phyloP scores from a whole-genome alignment of 2,113 vertebrate species.

The Ophthalmolycus amberensis region DNA sequence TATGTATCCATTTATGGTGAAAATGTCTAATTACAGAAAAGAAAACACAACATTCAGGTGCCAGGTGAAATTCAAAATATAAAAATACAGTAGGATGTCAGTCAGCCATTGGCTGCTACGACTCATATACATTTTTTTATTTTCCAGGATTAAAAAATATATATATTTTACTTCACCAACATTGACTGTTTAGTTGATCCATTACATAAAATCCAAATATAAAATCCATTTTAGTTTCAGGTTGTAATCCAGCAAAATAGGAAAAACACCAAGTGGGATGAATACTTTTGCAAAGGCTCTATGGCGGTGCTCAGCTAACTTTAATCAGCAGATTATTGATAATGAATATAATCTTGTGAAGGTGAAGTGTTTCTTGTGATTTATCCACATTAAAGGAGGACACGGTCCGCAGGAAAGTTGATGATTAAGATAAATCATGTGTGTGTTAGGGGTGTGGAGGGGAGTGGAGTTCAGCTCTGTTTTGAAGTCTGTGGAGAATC shows the following conservation, averaged over 20 bases:
- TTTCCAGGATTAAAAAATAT: too few relatives aligned
- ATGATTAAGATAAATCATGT: not conserved
- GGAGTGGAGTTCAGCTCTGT: not conserved
- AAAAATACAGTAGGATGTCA: too few relatives aligned
- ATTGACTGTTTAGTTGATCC: not conserved
- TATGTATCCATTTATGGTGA: too few relatives aligned
- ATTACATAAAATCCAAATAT: not conserved
- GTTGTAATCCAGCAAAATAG: too few relatives aligned
- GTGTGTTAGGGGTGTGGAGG: slow-evolving; percentile 36
- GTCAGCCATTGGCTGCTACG: too few relatives aligned
- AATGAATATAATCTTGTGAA: not conserved
- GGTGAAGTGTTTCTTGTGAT: not conserved
- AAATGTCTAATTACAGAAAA: too few relatives aligned
- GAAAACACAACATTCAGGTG: too few relatives aligned
- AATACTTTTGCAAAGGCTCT: not conserved
- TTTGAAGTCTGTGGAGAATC: slow-evolving; percentile 31
- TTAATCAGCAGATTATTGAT: not conserved
- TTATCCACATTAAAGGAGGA: not conserved
- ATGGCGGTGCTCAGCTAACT: not conserved
- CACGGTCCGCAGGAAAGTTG: not conserved
- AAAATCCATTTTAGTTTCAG: not conserved
- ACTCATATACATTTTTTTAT: too few relatives aligned
- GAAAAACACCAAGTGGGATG: not conserved
- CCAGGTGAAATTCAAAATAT: too few relatives aligned
- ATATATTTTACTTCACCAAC: not conserved